Evolutionary conservation across 2,113 vertebrate genomes (phyloP).

Genomic region (Prunella himalayana): DNA sequence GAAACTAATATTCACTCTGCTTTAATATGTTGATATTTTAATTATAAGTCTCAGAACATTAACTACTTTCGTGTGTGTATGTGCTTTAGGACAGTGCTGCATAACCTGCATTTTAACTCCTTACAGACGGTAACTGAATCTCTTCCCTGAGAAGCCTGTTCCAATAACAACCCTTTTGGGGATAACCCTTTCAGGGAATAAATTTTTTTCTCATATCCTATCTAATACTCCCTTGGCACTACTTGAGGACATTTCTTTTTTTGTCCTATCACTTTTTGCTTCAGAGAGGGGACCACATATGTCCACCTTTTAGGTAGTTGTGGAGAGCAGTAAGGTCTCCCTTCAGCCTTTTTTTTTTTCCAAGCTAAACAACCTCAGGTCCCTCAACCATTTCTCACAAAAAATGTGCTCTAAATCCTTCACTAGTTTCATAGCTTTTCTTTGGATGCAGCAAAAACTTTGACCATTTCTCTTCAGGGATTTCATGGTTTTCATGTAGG

Average conservation of each 20-base stretch:
- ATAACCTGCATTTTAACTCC: not conserved
- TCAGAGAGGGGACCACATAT: not conserved
- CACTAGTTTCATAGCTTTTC: not conserved
- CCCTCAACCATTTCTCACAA: not conserved
- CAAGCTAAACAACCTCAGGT: not conserved
- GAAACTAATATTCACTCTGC: not conserved
- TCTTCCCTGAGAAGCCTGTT: not conserved
- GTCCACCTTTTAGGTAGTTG: not conserved
- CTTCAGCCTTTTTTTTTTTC: not conserved
- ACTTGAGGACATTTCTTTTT: not conserved
- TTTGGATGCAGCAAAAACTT: not conserved
- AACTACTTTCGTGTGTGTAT: not conserved
- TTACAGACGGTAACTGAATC: not conserved
- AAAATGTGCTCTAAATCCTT: not conserved
- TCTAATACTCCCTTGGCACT: not conserved
- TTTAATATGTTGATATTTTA: slow-evolving; percentile 26
- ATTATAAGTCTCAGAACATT: not conserved
- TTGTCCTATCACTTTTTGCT: not conserved
- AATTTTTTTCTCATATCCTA: not conserved
- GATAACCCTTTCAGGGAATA: not conserved
- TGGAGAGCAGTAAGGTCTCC: fast-evolving
- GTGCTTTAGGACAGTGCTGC: not conserved
- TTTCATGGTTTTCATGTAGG: not conserved
- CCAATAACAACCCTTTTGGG: fast-evolving
- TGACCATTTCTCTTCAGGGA: not conserved